Base-by-base conservation (phyloP, 2,797 vertebrate genomes). In the Centropyge bicolor region DNA sequence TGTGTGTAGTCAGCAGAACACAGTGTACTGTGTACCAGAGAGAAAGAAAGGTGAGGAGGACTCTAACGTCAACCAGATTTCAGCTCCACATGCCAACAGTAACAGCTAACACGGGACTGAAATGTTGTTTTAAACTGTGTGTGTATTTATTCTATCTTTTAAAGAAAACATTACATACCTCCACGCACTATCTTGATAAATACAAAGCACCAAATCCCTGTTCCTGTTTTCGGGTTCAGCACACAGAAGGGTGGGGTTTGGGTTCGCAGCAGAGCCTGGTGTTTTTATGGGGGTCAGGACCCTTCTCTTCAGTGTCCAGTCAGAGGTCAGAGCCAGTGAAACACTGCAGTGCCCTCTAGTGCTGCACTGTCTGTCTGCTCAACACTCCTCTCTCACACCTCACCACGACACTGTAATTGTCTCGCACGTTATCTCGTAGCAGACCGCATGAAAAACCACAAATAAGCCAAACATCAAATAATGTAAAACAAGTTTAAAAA, bases 331-430 rank as follows among this genome's bases (percentile, higher is more conserved):
- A 89, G 86, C 88, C 95, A 95, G 67, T 85, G 90, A 92, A 95
- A 96, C 96, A 91, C 96, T 93, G 96, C 95, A 97, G 95, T 96
- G 96, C 97, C 97, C 96, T 97, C 97, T 98, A 97, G 97, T 96
- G 97, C 95, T 93, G 78, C 77, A 49, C 79, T 27, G 81, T 70
- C 87, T 59, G 69, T 56, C 65, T 80, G 73, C 70, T 59, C 74
- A 24, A 66, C 38, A 40, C 51, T 40, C 73, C 56, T 59, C 75
- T 77, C 54, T 49, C 68, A 52, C 60, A 76, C 57, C 36, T 85
- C 65, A 16, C 10, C 52, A 55, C 55, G 0, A 19, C 38, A 11
- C 9, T 17, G 35, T 12, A 1, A 35, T 49, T 66, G 43, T n/a
- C 61, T 17, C 59, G 3, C 36, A 10, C 59, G 19, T 20, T 56